These are phyloP conservation scores for Ammodytes dubius DNA, from an alignment of 2,113 vertebrate species.

Conservation along the genomic window DNA sequence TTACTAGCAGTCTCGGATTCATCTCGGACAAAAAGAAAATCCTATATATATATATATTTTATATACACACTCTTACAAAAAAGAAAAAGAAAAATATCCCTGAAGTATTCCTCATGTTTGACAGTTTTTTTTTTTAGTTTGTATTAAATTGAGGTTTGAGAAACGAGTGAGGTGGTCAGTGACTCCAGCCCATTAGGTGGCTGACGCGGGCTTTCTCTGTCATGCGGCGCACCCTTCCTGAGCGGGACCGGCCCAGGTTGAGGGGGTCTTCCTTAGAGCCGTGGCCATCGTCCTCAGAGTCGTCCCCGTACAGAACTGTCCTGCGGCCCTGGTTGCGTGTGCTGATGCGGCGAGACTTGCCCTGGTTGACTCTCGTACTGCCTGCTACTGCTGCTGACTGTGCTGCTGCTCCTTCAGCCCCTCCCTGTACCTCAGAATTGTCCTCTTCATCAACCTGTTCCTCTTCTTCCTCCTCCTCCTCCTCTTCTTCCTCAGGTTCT, in stretches of 20 bases:
- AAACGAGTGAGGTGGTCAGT: conserved; percentile 81
- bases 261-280: conserved; percentile 92
- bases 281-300: conserved; percentile 92
- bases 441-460: conserved; percentile 80
- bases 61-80: conserved; percentile 74
- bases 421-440: conserved; percentile 69
- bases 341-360: conserved; percentile 89
- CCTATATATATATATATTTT: conserved; percentile 40
- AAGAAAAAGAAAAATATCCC: conserved; percentile 90
- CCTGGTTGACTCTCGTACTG: conserved; percentile 68
- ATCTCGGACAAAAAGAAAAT: conserved; percentile 81
- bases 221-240: conserved; percentile 97
- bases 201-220: conserved; percentile 99
- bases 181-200: conserved; percentile 99
- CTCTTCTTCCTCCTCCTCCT: conserved; percentile 77
- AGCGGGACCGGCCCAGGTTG: conserved; percentile 96
- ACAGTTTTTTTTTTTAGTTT: conserved; percentile 33
- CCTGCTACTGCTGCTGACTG: conserved; percentile 74
- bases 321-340: conserved; percentile 97
- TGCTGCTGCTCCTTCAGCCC: conserved; percentile 64
- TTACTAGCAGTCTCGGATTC: conserved; percentile 74
- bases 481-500: conserved; percentile 77
- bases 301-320: conserved; percentile 94
- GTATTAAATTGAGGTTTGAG: conserved; percentile 46
- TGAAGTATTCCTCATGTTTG: conserved; percentile 89